These are phyloP conservation scores for Brachionus sp. DNA, from an alignment of 1,140 invertebrate genomes.

Conservation along the genomic window DNA sequence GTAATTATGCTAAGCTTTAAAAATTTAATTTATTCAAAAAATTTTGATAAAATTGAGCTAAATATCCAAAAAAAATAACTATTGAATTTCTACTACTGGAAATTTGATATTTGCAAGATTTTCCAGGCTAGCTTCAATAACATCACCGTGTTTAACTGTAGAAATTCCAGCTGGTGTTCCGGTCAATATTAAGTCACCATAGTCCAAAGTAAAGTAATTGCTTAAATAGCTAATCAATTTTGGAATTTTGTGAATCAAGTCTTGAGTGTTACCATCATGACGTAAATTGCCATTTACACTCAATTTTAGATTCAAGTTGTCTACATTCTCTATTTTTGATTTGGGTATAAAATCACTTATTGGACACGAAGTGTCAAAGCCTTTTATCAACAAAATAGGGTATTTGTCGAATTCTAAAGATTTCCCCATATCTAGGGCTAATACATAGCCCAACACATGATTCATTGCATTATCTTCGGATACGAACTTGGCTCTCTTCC, in stretches of 20 bases:
- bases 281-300: slow-evolving; percentile 56
- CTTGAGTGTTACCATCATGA: slow-evolving; percentile 64
- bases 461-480: slow-evolving; percentile 66
- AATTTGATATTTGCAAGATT: slow-evolving; percentile 50
- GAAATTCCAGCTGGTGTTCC: slow-evolving; percentile 74
- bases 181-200: slow-evolving; percentile 73
- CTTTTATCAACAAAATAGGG: slow-evolving; percentile 75
- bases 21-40: slow-evolving; percentile 18
- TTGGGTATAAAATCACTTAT: slow-evolving; percentile 68
- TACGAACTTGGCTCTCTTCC: slow-evolving; percentile 61
- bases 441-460: slow-evolving; percentile 70
- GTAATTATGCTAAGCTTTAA: background rate
- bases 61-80: background rate
- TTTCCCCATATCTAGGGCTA: slow-evolving; percentile 73
- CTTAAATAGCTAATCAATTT: slow-evolving; percentile 69
- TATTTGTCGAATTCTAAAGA: slow-evolving; percentile 66
- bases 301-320: slow-evolving; percentile 66
- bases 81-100: slow-evolving; percentile 17
- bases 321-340: slow-evolving; percentile 61
- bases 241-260: slow-evolving; percentile 70
- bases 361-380: slow-evolving; percentile 76
- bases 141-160: slow-evolving; percentile 67
- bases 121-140: slow-evolving; percentile 68
- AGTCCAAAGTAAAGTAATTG: slow-evolving; percentile 69
- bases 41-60: background rate